Evolutionary conservation across 1,140 invertebrate genomes (phyloP).

Genomic region (Armadillidium nasatum): DNA sequence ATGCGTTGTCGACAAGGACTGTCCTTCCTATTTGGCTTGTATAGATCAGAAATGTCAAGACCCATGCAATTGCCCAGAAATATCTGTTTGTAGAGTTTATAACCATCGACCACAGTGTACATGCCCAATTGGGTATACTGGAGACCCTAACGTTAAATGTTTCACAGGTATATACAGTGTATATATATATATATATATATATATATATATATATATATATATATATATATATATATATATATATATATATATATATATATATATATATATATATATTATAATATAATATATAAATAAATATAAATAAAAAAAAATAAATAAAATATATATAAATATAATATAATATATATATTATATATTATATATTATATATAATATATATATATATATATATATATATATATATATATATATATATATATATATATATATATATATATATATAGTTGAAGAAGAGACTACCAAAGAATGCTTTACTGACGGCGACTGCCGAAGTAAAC

Average conservation of each 20-base stretch:
- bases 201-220: slow-evolving; percentile 17
- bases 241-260: slow-evolving; percentile 19
- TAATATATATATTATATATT: slow-evolving; percentile 26
- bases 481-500: slow-evolving; percentile 69
- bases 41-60: slow-evolving; percentile 66
- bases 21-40: slow-evolving; percentile 68
- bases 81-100: slow-evolving; percentile 75
- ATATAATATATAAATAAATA: not conserved
- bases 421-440: slow-evolving; percentile 29
- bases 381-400: slow-evolving; percentile 18
- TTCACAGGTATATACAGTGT: not conserved
- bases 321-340: slow-evolving; percentile 25
- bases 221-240: slow-evolving; percentile 22
- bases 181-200: slow-evolving; percentile 23
- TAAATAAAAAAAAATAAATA: too few species aligned
- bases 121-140: slow-evolving; percentile 74
- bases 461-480: slow-evolving; percentile 65
- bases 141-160: slow-evolving; percentile 67
- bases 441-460: slow-evolving; percentile 40
- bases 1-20: slow-evolving; percentile 67
- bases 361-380: slow-evolving; percentile 12
- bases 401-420: slow-evolving; percentile 19
- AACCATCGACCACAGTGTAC: slow-evolving; percentile 63
- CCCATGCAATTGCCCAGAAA: slow-evolving; percentile 66
- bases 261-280: slow-evolving; percentile 25